Percentiles rank a stretch among this genome's conserved stretches.
Conservation (phyloP, 2,797 vertebrate species). For the Nyctalus aviator region DNA sequence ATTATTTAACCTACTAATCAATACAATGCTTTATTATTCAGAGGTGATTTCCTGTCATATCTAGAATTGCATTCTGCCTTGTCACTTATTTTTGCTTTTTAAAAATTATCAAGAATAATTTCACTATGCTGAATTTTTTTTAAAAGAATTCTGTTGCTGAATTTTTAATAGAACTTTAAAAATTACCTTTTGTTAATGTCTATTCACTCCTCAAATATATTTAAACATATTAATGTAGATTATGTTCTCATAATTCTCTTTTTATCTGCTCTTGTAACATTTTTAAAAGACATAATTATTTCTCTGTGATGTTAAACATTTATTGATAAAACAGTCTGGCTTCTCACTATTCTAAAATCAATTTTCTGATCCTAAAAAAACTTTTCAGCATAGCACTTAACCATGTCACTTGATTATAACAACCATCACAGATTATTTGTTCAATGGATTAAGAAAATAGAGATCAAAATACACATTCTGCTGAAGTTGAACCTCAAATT, state of each 20-base stretch:
- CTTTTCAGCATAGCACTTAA: not conserved
- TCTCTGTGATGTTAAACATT: not conserved
- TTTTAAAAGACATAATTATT: not conserved
- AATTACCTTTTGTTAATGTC: not conserved
- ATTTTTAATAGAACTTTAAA: constrained; percentile 34
- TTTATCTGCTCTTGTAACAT: not conserved
- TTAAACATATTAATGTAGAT: constrained; percentile 10
- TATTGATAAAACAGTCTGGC: not conserved
- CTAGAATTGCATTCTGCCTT: not conserved
- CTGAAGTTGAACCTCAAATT: not conserved
- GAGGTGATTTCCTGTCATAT: not conserved
- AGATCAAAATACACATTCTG: not conserved
- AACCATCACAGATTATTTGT: not conserved
- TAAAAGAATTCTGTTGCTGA: not conserved
- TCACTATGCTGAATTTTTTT: not conserved
- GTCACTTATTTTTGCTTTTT: not conserved
- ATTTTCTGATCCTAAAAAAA: not conserved
- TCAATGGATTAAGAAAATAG: not conserved
- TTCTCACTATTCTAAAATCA: not conserved
- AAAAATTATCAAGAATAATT: not conserved
- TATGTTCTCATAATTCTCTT: not conserved
- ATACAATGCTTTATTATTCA: not conserved
- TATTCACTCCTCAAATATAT: not conserved
- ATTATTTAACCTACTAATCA: not conserved
- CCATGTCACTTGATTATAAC: not conserved